Conservation (phyloP, 2,797 vertebrate genomes). For the Pseudopleuronectes americanus region DNA sequence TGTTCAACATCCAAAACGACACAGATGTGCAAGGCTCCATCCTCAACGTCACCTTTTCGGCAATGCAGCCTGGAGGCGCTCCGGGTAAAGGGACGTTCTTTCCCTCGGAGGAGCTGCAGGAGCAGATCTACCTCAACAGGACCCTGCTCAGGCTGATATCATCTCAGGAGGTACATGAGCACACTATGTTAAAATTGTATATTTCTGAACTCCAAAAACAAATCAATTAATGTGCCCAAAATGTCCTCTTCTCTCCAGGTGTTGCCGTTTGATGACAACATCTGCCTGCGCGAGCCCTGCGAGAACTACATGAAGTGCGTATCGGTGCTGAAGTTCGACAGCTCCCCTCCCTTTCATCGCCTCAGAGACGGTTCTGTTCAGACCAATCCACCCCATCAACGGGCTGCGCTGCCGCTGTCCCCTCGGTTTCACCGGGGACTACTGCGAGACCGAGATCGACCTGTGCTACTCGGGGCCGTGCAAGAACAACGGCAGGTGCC, state of each 20-base stretch:
- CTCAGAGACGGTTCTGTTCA: conserved; percentile 94
- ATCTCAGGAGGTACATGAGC: conserved; percentile 83
- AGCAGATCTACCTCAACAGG: conserved; percentile 97
- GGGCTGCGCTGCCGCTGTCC: conserved; percentile 96
- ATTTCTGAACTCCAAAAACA: neutral
- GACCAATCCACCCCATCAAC: conserved; percentile 96
- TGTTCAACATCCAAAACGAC: conserved; percentile 98
- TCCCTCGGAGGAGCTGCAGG: conserved; percentile 95
- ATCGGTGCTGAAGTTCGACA: conserved; percentile 96
- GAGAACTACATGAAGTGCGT: conserved; percentile 99
- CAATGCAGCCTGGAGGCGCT: conserved; percentile 88
- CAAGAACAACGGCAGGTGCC: conserved; percentile 89
- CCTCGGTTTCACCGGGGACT: conserved; percentile 93
- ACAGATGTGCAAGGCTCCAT: conserved; percentile 93
- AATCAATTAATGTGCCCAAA: neutral
- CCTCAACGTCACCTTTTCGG: conserved; percentile 96
- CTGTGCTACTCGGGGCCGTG: conserved; percentile 97
- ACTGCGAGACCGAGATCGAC: conserved; percentile 97
- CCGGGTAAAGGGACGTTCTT: conserved; percentile 87
- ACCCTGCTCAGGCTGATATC: conserved; percentile 91
- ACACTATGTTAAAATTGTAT: neutral
- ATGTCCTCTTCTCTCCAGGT: conserved; percentile 71
- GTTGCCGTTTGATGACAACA: conserved; percentile 97
- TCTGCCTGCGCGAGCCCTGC: conserved; percentile 97
- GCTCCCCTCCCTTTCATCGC: conserved; percentile 96